A percentile compares a stretch with the other conserved stretches of the same genome.
phyloP scores from a whole-genome alignment of 2,113 vertebrate genomes.

The Eonycteris spelaea region DNA sequence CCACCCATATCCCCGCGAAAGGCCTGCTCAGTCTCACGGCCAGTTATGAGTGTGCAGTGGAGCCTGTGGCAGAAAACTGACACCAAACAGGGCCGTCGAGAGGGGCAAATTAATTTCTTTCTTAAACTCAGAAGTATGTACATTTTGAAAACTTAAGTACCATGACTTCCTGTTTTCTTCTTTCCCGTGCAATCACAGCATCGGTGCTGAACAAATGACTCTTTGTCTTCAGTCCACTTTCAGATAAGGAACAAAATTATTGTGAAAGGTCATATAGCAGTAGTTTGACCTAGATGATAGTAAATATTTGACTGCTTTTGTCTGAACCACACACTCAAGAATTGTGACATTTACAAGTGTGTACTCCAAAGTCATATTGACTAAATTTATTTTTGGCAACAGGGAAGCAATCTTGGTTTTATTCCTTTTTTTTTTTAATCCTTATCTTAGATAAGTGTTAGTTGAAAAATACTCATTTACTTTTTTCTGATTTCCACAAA shows the following conservation, averaged over 20 bases:
- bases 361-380: not conserved
- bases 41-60: not conserved
- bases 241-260: not conserved
- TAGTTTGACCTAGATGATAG: not conserved
- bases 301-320: conserved; percentile 35
- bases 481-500: conserved; percentile 13
- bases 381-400: conserved; percentile 19
- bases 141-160: not conserved
- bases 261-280: not conserved
- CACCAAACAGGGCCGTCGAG: not conserved
- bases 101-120: not conserved
- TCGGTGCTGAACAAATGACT: not conserved
- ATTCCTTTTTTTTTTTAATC: not conserved
- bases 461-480: not conserved
- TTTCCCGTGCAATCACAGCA: not conserved
- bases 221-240: not conserved
- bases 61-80: not conserved
- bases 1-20: not conserved
- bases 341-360: not conserved
- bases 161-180: not conserved
- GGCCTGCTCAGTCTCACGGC: not conserved
- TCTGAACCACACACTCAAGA: not conserved
- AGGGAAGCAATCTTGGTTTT: not conserved
- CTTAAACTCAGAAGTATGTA: not conserved
- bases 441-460: not conserved